Evolutionary conservation across 2,113 vertebrate species (phyloP).

Genomic region (Anolis sagrei): DNA sequence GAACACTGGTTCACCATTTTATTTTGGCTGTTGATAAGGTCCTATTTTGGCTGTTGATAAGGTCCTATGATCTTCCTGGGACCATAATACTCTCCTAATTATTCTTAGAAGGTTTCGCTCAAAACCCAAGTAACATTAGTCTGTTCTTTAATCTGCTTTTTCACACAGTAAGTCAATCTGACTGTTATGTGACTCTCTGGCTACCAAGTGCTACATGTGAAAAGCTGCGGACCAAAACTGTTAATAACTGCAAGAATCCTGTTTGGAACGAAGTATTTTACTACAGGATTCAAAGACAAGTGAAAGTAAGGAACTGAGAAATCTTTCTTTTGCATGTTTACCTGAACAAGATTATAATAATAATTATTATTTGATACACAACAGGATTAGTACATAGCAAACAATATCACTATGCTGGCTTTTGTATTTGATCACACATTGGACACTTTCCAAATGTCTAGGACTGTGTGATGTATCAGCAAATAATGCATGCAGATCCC

Average conservation of each 20-base stretch:
- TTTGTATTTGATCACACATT: too few relatives aligned
- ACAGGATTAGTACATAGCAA: too few relatives aligned
- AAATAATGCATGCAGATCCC: too few relatives aligned
- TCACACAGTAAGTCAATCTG: conserved; percentile 77
- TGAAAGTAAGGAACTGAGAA: conserved; percentile 79
- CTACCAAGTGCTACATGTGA: conserved; percentile 79
- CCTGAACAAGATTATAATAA: neutral
- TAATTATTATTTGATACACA: too few relatives aligned
- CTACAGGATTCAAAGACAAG: conserved; percentile 80
- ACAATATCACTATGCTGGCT: too few relatives aligned
- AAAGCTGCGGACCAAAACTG: conserved; percentile 77
- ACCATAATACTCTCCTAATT: neutral
- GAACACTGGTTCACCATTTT: neutral
- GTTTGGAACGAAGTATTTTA: conserved; percentile 87
- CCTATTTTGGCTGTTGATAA: neutral
- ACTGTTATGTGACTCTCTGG: conserved; percentile 83
- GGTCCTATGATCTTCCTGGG: neutral
- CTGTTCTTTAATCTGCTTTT: neutral
- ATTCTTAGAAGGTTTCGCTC: neutral
- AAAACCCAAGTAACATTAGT: neutral
- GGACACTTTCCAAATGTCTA: too few relatives aligned
- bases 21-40: neutral
- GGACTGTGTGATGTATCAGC: too few relatives aligned
- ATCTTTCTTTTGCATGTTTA: neutral
- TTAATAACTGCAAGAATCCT: conserved; percentile 79